A percentile compares a stretch with the other conserved stretches of the same genome.
Evolutionary conservation across 2,113 vertebrate species (phyloP).

Genomic region (Cynocephalus volans): DNA sequence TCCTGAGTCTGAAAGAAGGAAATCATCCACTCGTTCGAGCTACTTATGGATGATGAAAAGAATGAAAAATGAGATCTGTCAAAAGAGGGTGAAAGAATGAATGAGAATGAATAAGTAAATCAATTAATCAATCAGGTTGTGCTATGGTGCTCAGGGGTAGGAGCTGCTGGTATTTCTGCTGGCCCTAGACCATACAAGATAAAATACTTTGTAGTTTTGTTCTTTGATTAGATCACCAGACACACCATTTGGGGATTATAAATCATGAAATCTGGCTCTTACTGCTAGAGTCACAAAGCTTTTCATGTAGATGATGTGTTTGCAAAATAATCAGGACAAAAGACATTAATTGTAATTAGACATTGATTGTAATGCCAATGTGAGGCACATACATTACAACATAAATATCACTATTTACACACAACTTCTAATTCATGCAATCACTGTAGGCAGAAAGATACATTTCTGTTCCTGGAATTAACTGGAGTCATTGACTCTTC

Average conservation of each 20-base stretch:
- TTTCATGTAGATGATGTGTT: conserved; percentile 38
- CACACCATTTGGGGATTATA: not conserved
- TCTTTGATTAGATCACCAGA: not conserved
- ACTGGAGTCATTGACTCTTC: not conserved
- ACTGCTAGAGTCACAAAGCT: conserved; percentile 19
- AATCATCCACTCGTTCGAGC: conserved; percentile 24
- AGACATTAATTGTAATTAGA: conserved; percentile 56
- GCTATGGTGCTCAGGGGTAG: not conserved
- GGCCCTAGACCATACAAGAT: not conserved
- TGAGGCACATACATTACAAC: not conserved
- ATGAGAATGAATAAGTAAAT: not conserved
- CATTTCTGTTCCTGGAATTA: not conserved
- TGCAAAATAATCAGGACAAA: conserved; percentile 61
- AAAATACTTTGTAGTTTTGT: not conserved
- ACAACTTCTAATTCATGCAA: conserved; percentile 5
- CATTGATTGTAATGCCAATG: conserved; percentile 19
- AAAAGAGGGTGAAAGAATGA: conserved; percentile 18
- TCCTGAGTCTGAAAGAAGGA: not conserved
- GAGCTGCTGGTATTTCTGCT: not conserved
- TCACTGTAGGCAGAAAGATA: conserved; percentile 29
- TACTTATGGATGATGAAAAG: conserved; percentile 45
- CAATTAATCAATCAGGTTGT: not conserved
- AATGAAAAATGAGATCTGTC: conserved; percentile 50
- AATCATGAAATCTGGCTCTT: not conserved
- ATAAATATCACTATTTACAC: conserved; percentile 48